Conservation (phyloP, 2,797 vertebrate genomes). For the Emys orbicularis region DNA sequence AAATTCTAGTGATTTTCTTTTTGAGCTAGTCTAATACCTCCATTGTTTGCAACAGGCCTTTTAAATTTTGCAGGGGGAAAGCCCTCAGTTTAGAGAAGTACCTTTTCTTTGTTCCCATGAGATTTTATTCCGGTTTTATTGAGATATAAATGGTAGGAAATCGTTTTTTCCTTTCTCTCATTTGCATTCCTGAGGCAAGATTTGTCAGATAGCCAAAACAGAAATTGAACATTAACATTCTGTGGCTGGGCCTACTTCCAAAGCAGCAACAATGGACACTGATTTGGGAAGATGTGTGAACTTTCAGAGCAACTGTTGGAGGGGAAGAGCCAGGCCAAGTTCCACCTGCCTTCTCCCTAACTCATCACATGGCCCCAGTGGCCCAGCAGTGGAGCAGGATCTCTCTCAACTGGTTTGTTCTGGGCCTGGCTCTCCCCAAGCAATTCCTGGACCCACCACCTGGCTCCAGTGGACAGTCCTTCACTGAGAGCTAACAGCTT, state of each 20-base stretch:
- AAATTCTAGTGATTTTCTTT: conserved; percentile 49
- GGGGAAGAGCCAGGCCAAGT: conserved; percentile 4
- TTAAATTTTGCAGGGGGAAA: conserved; percentile 55
- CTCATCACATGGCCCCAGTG: not conserved
- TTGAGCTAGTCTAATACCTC: conserved; percentile 32
- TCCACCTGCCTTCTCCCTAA: not conserved
- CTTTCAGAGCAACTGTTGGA: conserved; percentile 10
- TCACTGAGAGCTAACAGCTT: not conserved
- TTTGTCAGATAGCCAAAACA: conserved; percentile 58
- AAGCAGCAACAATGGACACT: conserved; percentile 59
- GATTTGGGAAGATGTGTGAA: conserved; percentile 28
- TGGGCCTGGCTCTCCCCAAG: not conserved
- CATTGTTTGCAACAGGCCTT: conserved; percentile 51
- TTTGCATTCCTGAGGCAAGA: not conserved
- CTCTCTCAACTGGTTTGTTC: not conserved
- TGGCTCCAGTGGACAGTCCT: not conserved
- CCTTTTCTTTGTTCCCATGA: conserved; percentile 44
- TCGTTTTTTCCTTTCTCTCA: conserved; percentile 57
- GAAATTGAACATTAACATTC: conserved; percentile 71
- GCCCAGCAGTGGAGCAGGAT: not conserved
- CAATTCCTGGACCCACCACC: not conserved
- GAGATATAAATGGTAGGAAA: conserved; percentile 66
- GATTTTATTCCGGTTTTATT: conserved; percentile 63
- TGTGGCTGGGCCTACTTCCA: conserved; percentile 45
- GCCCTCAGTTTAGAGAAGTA: conserved; percentile 25